Conservation (phyloP, 2,797 vertebrate species). For the Morelia viridis region DNA sequence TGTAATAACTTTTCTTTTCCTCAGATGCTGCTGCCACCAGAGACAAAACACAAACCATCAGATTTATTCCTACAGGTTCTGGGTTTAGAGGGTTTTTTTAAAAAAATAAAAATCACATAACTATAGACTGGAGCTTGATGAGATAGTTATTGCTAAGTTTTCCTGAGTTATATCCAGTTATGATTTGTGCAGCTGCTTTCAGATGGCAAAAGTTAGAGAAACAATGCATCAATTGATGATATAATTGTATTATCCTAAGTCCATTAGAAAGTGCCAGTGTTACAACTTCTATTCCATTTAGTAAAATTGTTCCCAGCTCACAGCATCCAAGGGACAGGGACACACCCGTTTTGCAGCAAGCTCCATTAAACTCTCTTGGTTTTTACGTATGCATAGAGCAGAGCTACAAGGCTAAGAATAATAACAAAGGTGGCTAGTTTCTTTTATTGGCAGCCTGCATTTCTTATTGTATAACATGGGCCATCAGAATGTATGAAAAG, state of each 20-base stretch:
- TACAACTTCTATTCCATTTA: background rate
- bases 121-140: background rate
- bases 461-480: background rate
- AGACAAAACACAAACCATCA: too few relatives aligned
- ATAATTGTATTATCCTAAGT: background rate
- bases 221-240: background rate
- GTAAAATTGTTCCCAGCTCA: background rate
- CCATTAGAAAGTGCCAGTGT: background rate
- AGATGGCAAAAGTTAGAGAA: background rate
- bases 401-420: background rate
- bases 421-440: background rate
- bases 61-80: too few relatives aligned
- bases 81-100: background rate
- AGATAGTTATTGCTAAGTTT: background rate
- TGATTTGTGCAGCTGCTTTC: background rate
- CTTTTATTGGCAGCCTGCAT: background rate
- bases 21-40: too few relatives aligned
- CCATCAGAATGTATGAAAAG: background rate
- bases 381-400: background rate
- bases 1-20: background rate
- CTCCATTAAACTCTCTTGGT: background rate
- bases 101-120: background rate
- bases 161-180: background rate
- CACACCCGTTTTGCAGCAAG: background rate
- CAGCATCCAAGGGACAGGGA: background rate